These are phyloP conservation scores for Isoperla grammatica DNA, from an alignment of 2,888 invertebrate genomes.

Conservation along the genomic window DNA sequence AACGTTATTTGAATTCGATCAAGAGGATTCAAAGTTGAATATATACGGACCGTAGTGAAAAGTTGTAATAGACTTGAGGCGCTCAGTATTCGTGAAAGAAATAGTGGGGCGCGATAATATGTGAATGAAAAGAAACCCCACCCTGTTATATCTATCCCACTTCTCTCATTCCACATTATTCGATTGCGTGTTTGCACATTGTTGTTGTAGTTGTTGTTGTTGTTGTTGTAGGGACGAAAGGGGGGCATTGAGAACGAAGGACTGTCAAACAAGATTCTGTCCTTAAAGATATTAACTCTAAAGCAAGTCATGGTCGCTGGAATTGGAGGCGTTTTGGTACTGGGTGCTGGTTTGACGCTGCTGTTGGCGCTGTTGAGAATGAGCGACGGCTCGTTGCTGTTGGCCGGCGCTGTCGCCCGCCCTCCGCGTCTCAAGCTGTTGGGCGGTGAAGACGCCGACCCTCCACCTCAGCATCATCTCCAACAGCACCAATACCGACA, in stretches of 20 bases:
- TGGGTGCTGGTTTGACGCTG: constrained; percentile 26
- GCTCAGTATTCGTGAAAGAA: too few species aligned
- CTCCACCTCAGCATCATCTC: constrained; percentile 27
- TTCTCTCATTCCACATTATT: background rate
- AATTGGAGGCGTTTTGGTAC: constrained; percentile 24
- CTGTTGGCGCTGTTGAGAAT: constrained; percentile 41
- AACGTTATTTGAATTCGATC: too few species aligned
- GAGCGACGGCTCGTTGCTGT: constrained; percentile 35
- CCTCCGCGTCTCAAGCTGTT: constrained; percentile 39
- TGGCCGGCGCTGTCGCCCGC: constrained; percentile 37
- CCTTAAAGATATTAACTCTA: background rate
- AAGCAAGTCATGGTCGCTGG: constrained; percentile 27
- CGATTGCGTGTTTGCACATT: background rate
- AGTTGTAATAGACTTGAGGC: too few species aligned
- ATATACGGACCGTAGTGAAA: too few species aligned
- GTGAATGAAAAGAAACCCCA: too few species aligned
- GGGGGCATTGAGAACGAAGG: background rate
- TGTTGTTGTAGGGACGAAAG: background rate
- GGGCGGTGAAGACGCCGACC: constrained; percentile 27
- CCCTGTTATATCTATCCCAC: too few species aligned
- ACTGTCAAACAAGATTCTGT: constrained; percentile 8
- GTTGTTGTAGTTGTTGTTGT: background rate
- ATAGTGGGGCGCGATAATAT: too few species aligned
- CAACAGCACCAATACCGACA: constrained; percentile 34
- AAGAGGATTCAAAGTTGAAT: too few species aligned